Evolutionary conservation across 2,888 invertebrate species (phyloP).

Genomic region (Sarcophaga carnaria): DNA sequence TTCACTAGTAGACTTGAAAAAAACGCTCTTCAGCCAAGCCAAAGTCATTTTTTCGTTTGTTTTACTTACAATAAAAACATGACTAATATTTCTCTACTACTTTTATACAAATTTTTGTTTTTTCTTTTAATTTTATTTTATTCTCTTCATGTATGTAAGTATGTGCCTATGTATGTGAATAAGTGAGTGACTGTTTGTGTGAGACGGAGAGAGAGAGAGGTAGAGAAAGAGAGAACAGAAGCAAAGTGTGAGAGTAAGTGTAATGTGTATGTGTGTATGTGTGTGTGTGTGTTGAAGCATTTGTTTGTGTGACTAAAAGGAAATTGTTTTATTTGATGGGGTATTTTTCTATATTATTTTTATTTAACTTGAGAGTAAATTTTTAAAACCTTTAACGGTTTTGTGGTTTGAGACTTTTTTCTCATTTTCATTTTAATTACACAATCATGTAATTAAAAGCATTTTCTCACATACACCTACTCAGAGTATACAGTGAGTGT

Average conservation of each 20-base stretch:
- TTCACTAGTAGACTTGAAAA: conserved; percentile 54
- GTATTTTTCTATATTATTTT: conserved; percentile 67
- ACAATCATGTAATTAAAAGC: conserved; percentile 68
- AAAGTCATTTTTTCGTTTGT: conserved; percentile 70
- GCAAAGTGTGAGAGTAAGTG: too few species aligned
- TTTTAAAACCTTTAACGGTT: conserved; percentile 68
- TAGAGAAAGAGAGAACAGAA: not conserved
- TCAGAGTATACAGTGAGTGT: too few species aligned
- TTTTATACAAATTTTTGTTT: conserved; percentile 59
- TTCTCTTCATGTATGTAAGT: not conserved
- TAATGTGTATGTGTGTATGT: not conserved
- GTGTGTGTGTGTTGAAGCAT: conserved; percentile 59
- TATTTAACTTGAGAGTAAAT: conserved; percentile 69
- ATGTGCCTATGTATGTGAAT: conserved; percentile 16
- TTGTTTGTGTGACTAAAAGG: conserved; percentile 68
- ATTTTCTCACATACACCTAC: conserved; percentile 38
- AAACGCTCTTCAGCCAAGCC: conserved; percentile 49
- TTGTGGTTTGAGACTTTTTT: conserved; percentile 63
- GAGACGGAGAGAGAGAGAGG: not conserved
- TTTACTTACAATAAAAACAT: conserved; percentile 69
- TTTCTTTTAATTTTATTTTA: conserved; percentile 16
- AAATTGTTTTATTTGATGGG: conserved; percentile 68
- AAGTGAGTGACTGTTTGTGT: not conserved
- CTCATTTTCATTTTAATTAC: conserved; percentile 55
- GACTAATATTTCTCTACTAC: conserved; percentile 66